Percentiles rank a stretch among this genome's conserved stretches.
phyloP scores from a whole-genome alignment of 2,797 vertebrate species.

The Craterocephalus amniculus region DNA sequence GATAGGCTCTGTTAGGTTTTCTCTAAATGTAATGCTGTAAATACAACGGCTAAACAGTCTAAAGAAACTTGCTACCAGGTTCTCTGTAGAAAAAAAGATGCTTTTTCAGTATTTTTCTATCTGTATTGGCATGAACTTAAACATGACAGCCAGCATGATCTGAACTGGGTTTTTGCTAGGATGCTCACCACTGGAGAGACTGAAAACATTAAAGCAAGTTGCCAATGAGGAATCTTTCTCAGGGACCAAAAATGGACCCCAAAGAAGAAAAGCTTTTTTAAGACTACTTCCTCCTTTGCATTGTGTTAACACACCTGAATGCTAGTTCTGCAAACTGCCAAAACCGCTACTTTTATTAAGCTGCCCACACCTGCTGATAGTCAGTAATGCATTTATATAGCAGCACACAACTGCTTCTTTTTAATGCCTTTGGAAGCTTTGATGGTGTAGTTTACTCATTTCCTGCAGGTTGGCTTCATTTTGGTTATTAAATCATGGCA shows the following conservation, averaged over 20 bases:
- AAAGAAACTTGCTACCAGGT: not conserved
- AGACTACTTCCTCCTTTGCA: not conserved
- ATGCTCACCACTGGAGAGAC: not conserved
- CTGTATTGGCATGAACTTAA: not conserved
- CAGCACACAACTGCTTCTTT: not conserved
- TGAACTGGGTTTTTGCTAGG: not conserved
- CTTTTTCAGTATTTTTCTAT: not conserved
- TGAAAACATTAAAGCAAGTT: too few species aligned
- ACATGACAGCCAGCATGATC: not conserved
- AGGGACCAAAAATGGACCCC: not conserved
- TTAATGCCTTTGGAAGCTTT: not conserved
- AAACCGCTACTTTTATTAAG: not conserved
- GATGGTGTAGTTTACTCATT: not conserved
- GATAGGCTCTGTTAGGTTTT: not conserved
- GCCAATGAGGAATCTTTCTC: too few species aligned
- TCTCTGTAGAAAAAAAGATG: not conserved
- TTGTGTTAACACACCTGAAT: not conserved
- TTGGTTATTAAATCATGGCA: not conserved
- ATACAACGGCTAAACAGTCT: not conserved
- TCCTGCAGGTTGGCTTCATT: not conserved
- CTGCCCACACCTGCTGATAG: not conserved
- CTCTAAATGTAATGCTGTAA: too few species aligned
- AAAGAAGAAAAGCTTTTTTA: too few species aligned
- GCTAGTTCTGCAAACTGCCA: not conserved
- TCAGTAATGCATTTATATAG: not conserved